Evolutionary conservation across 2,888 invertebrate species (phyloP).

Genomic region (Trachelus tabidus): DNA sequence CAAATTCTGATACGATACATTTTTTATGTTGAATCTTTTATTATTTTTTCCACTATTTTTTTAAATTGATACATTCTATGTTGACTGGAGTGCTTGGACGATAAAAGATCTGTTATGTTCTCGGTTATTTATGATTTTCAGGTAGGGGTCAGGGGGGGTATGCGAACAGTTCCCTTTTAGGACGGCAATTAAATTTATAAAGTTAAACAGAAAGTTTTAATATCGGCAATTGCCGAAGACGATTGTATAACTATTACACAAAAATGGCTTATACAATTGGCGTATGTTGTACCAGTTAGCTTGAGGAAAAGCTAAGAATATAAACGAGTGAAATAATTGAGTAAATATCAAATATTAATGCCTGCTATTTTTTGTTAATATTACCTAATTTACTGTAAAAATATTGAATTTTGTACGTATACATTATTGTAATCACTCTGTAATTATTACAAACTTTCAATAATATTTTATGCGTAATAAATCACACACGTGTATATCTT

Average conservation of each 20-base stretch:
- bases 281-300: not conserved
- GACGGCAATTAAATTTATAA: not conserved
- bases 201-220: not conserved
- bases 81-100: not conserved
- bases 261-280: too few relatives aligned
- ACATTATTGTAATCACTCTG: too few relatives aligned
- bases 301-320: not conserved
- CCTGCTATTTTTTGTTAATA: too few relatives aligned
- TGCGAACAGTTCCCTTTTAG: not conserved
- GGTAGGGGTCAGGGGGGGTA: too few relatives aligned
- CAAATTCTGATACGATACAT: not conserved
- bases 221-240: not conserved
- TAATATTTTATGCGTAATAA: too few relatives aligned
- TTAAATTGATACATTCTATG: not conserved
- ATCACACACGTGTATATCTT: too few relatives aligned
- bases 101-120: not conserved
- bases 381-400: not conserved
- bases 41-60: not conserved
- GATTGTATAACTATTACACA: not conserved
- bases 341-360: not conserved
- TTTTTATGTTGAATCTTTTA: not conserved
- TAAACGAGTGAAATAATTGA: not conserved
- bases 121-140: too few relatives aligned
- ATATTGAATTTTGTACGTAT: not conserved
- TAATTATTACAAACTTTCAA: too few relatives aligned